These are phyloP conservation scores for Margaritifera margaritifera DNA, from an alignment of 2,888 invertebrate species.

Conservation along the genomic window DNA sequence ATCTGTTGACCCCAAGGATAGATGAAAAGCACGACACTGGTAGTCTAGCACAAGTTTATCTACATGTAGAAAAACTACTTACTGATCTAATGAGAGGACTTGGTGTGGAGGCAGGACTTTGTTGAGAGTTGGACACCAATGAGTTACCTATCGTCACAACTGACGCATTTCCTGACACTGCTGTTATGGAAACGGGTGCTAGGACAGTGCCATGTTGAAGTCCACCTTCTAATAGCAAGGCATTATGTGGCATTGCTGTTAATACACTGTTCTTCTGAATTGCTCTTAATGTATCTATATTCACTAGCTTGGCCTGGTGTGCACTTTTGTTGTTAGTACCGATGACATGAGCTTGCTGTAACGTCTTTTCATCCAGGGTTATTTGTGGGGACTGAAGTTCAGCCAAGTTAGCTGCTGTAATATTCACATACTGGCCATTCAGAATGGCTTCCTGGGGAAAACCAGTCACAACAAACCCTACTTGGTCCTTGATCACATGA, in stretches of 20 bases:
- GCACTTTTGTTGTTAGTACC: constrained; percentile 18
- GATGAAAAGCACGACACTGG: background rate
- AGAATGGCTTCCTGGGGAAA: constrained; percentile 54
- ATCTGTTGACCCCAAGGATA: no score
- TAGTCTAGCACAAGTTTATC: background rate
- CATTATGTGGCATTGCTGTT: constrained; percentile 41
- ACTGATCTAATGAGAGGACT: constrained; percentile 54
- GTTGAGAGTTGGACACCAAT: constrained; percentile 29
- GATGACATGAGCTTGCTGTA: constrained; percentile 31
- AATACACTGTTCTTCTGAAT: constrained; percentile 28
- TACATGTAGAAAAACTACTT: constrained; percentile 31
- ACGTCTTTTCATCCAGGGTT: constrained; percentile 32
- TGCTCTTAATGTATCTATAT: background rate
- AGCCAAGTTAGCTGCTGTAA: constrained; percentile 35
- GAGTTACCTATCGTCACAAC: constrained; percentile 36
- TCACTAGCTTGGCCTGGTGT: background rate
- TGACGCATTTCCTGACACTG: constrained; percentile 27
- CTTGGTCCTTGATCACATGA: constrained; percentile 54
- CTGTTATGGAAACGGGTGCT: constrained; percentile 42
- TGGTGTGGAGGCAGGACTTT: constrained; percentile 43
- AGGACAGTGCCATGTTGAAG: constrained; percentile 46
- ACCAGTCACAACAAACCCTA: constrained; percentile 56
- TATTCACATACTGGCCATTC: constrained; percentile 59
- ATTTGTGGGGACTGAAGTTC: constrained; percentile 36
- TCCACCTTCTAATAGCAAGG: constrained; percentile 55